These are phyloP conservation scores for Rhinophrynus dorsalis DNA, from an alignment of 2,797 vertebrate genomes.

Conservation along the genomic window DNA sequence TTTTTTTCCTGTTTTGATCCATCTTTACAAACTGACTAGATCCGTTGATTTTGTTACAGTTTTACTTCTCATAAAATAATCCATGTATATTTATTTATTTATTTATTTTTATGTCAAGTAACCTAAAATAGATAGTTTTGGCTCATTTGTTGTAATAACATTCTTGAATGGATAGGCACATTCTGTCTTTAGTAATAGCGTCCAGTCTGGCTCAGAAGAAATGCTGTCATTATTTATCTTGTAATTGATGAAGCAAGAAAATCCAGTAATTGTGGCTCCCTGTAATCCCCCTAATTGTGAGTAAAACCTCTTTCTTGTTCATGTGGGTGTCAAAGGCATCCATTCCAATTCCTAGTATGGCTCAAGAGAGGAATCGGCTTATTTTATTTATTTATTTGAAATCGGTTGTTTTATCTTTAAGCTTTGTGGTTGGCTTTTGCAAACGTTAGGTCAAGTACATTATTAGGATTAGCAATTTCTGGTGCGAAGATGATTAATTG, in stretches of 20 bases:
- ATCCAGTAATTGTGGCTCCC: slow-evolving; percentile 17
- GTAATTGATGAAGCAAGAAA: slow-evolving; percentile 37
- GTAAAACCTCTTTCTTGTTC: slow-evolving; percentile 31
- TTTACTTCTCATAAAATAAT: too few species aligned
- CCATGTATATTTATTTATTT: too few species aligned
- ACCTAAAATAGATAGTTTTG: too few species aligned
- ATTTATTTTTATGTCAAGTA: too few species aligned
- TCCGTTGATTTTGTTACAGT: too few species aligned
- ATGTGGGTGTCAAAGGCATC: slow-evolving; percentile 24
- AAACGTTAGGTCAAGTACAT: slow-evolving; percentile 14
- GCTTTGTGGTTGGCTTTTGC: slow-evolving; percentile 13
- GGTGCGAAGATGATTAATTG: slow-evolving; percentile 14
- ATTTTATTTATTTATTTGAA: slow-evolving; percentile 16
- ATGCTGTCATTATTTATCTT: slow-evolving; percentile 17
- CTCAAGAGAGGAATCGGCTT: not conserved
- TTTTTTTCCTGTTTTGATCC: too few species aligned
- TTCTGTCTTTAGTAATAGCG: slow-evolving; percentile 6
- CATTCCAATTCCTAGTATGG: slow-evolving; percentile 2
- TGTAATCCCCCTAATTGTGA: slow-evolving; percentile 41
- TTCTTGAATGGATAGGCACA: not conserved
- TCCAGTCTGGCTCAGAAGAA: not conserved
- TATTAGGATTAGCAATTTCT: slow-evolving; percentile 32
- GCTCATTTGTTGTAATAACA: not conserved
- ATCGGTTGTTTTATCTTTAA: slow-evolving; percentile 22
- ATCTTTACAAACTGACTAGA: too few species aligned